These are phyloP conservation scores for Eupeodes latifasciatus DNA, from an alignment of 2,888 invertebrate genomes.

Conservation along the genomic window DNA sequence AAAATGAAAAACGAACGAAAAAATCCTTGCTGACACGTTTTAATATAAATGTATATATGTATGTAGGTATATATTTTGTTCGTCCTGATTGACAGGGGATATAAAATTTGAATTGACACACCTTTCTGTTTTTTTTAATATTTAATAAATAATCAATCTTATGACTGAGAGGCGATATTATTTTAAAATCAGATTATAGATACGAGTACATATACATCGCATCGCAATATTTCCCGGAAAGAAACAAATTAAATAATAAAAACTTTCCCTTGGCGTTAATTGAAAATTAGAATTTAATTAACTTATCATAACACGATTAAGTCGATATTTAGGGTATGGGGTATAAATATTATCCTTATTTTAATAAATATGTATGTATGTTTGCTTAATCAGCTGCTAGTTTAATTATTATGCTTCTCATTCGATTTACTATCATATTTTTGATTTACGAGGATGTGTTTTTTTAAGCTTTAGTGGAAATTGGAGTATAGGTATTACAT, in stretches of 20 bases:
- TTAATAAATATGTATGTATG: background rate
- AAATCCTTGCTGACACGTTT: background rate
- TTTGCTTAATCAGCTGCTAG: slow-evolving; percentile 23
- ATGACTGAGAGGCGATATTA: background rate
- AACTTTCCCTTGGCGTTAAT: slow-evolving; percentile 34
- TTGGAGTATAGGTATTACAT: too few relatives aligned
- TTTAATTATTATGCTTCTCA: slow-evolving; percentile 27
- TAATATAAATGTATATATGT: background rate
- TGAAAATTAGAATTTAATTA: slow-evolving; percentile 67
- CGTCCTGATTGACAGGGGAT: slow-evolving; percentile 12
- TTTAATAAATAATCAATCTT: slow-evolving; percentile 2
- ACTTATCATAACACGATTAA: slow-evolving; percentile 39
- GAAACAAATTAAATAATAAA: background rate
- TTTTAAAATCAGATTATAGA: background rate
- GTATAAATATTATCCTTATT: background rate
- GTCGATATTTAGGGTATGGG: background rate
- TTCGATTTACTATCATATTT: background rate
- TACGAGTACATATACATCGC: background rate
- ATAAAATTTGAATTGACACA: background rate
- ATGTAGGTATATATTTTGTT: background rate
- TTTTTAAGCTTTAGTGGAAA: background rate
- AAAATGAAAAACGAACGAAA: background rate
- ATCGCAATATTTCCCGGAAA: background rate
- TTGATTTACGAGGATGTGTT: background rate
- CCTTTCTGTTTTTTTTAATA: background rate